Evolutionary conservation across 2,888 invertebrate genomes (phyloP), one percentile per base, ranked within the genome.

Genomic region (Eustalomyia histrio): DNA sequence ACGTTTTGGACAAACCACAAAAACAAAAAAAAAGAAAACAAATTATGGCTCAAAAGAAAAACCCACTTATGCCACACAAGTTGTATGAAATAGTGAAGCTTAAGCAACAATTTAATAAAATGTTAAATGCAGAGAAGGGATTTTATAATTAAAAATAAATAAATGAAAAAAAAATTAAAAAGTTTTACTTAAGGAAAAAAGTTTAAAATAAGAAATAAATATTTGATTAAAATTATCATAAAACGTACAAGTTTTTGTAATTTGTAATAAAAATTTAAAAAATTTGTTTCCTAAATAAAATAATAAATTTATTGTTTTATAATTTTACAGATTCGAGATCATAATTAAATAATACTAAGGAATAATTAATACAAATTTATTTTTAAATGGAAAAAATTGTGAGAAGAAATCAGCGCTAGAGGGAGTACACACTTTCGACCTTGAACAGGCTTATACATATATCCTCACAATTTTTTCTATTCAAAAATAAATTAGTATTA

Each of bases 1-100:
- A 47, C n/a, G n/a, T 47, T 47, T 47, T 47, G n/a, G 43, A 47
- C 43, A 47, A n/a, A 47, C 43, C 43, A 47, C 43, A 47, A 47
- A n/a, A 14, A 47, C 8, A 43, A 4, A 12, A 47, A n/a, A 47
- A 47, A 47, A n/a, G 2, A 47, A 47, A 47, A n/a, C n/a, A 47
- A n/a, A 47, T 47, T 47, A 14, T 47, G 43, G n/a, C 43, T 47
- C n/a, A 47, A 47, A 47, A 12, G 39, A 39, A 39, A n/a, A 47
- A 47, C 12, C 43, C 43, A 47, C n/a, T n/a, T 47, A 47, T 47
- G 43, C 43, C 43, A 47, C 43, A 47, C 43, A 47, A 47, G 43
- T 47, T 47, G 43, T 47, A 47, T n/a, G 2, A 47, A 7, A 47
- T n/a, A n/a, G 43, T 47, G n/a, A 47, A n/a, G 43, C n/a, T n/a